Evolutionary conservation across 2,888 invertebrate genomes (phyloP).

Genomic region (Margaritifera margaritifera): DNA sequence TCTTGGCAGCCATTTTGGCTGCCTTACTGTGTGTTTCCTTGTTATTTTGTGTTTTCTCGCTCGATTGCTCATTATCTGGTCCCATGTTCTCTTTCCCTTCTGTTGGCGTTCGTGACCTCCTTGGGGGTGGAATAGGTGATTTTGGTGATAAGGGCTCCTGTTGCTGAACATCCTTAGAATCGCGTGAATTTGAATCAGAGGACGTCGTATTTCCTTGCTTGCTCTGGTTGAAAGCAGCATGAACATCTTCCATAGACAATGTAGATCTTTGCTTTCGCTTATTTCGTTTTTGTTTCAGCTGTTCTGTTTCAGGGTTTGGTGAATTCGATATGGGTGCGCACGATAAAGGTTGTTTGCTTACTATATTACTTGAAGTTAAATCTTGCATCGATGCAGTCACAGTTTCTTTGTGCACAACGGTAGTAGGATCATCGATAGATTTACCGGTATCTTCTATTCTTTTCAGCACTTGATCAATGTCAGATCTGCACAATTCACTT

Average conservation of each 20-base stretch:
- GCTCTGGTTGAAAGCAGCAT: conserved; percentile 49
- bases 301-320: conserved; percentile 37
- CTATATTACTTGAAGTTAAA: not conserved
- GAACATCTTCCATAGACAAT: conserved; percentile 59
- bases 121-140: conserved; percentile 32
- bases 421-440: conserved; percentile 49
- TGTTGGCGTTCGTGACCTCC: conserved; percentile 17
- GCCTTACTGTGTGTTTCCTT: conserved; percentile 47
- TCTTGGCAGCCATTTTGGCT: conserved; percentile 60
- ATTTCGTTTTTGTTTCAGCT: conserved; percentile 53
- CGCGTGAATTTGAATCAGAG: not conserved
- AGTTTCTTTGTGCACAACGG: conserved; percentile 22
- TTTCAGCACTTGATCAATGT: conserved; percentile 64
- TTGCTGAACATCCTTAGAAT: not conserved
- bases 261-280: conserved; percentile 57
- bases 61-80: conserved; percentile 1
- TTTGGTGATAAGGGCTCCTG: conserved; percentile 21
- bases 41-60: conserved; percentile 16
- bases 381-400: conserved; percentile 22
- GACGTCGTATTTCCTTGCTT: too few species aligned
- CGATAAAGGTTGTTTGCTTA: not conserved
- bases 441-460: conserved; percentile 63
- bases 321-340: not conserved
- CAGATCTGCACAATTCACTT: conserved; percentile 52
- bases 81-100: not conserved